Evolutionary conservation across 2,113 vertebrate genomes (phyloP).

Genomic region (Myxocyprinus asiaticus): DNA sequence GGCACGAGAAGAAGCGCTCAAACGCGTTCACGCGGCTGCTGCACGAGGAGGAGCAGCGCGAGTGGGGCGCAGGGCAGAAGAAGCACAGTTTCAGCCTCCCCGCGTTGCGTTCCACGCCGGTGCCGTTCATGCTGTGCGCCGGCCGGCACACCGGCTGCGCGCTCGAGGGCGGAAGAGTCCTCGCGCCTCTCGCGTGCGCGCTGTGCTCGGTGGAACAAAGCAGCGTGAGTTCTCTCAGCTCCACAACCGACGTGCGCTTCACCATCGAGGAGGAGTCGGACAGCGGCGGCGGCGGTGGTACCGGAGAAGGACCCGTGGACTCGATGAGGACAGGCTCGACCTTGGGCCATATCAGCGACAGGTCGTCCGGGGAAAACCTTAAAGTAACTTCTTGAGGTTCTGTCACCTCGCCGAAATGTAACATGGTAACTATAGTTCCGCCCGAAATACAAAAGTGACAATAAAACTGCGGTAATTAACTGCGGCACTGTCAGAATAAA

Average conservation of each 20-base stretch:
- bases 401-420: neutral
- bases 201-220: conserved; percentile 89
- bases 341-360: conserved; percentile 66
- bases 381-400: conserved; percentile 64
- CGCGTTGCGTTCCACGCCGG: conserved; percentile 71
- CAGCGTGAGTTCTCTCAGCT: conserved; percentile 90
- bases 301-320: conserved; percentile 74
- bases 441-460: no score
- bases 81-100: conserved; percentile 70
- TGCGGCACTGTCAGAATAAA: no score
- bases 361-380: conserved; percentile 67
- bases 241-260: conserved; percentile 84
- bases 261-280: conserved; percentile 85
- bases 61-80: conserved; percentile 86
- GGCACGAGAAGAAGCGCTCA: conserved; percentile 82
- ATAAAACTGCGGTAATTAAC: no score
- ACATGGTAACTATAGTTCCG: no score
- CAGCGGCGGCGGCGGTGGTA: neutral
- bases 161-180: conserved; percentile 75
- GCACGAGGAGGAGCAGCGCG: conserved; percentile 87
- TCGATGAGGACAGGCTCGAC: conserved; percentile 53
- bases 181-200: conserved; percentile 82
- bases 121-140: conserved; percentile 63
- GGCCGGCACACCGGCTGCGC: conserved; percentile 58
- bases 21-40: conserved; percentile 83